phyloP scores from a whole-genome alignment of 2,113 vertebrate species.

The Vanacampus margaritifer region DNA sequence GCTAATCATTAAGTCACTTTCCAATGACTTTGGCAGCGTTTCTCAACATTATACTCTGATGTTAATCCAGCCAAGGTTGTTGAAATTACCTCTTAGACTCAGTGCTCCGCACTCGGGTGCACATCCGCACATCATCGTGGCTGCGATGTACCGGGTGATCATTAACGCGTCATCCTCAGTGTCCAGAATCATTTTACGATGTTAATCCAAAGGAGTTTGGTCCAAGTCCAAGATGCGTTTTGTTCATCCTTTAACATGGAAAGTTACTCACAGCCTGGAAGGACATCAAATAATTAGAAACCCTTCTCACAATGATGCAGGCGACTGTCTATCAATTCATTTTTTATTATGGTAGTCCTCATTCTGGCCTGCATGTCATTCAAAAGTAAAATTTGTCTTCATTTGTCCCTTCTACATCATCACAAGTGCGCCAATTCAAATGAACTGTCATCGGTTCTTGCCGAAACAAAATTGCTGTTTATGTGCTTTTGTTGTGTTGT shows the following conservation, averaged over 20 bases:
- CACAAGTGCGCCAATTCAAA: too few species aligned
- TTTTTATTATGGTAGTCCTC: too few species aligned
- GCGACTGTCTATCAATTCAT: too few species aligned
- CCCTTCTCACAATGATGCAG: too few species aligned
- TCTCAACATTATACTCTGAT: conserved; percentile 21
- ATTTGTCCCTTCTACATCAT: too few species aligned
- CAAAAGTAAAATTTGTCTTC: too few species aligned
- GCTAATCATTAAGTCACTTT: conserved; percentile 58
- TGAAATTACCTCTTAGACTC: conserved; percentile 29
- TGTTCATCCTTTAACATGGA: conserved; percentile 7
- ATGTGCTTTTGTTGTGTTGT: too few species aligned
- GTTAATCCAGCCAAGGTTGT: conserved; percentile 27
- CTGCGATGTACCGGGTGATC: conserved; percentile 27
- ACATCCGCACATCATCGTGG: conserved; percentile 11
- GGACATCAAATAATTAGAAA: not conserved
- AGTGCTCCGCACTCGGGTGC: conserved; percentile 17
- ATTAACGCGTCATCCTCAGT: conserved; percentile 41
- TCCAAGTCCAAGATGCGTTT: conserved; percentile 3
- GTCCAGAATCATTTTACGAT: conserved; percentile 30
- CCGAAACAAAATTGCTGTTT: too few species aligned
- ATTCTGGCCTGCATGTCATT: too few species aligned
- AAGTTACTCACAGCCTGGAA: conserved; percentile 6
- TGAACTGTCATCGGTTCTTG: too few species aligned
- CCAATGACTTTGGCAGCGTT: conserved; percentile 39
- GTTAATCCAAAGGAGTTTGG: not conserved